These are phyloP conservation scores for Amaurobius ferox DNA, from an alignment of 2,888 invertebrate species.

Conservation along the genomic window DNA sequence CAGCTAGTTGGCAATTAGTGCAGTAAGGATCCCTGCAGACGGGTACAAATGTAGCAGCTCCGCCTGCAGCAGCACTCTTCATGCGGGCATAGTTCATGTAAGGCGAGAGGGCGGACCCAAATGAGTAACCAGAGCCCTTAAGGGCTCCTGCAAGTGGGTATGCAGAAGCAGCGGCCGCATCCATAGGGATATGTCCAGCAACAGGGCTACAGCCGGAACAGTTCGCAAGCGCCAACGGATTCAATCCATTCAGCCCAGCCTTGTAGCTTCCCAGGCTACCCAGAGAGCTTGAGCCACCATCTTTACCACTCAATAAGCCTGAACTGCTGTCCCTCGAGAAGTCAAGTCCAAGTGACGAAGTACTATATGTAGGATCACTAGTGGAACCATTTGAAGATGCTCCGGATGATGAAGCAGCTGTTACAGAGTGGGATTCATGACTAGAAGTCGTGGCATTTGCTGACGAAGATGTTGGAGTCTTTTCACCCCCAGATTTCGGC, in stretches of 20 bases:
- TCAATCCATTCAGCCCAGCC: constrained; percentile 77
- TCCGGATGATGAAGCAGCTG: constrained; percentile 27
- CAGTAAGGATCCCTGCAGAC: constrained; percentile 98
- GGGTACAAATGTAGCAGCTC: constrained; percentile 90
- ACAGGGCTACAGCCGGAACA: constrained; percentile 74
- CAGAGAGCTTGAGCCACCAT: constrained; percentile 29
- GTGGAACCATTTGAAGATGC: constrained; percentile 46
- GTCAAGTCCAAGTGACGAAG: constrained; percentile 65
- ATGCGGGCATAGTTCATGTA: constrained; percentile 94
- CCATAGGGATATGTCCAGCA: constrained; percentile 79
- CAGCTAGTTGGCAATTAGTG: constrained; percentile 94
- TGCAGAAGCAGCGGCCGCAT: constrained; percentile 73
- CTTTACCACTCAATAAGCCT: constrained; percentile 73
- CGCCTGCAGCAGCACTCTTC: constrained; percentile 93
- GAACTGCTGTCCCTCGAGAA: constrained; percentile 71
- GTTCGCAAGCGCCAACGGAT: constrained; percentile 72
- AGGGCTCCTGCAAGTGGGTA: constrained; percentile 72
- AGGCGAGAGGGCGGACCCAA: constrained; percentile 81
- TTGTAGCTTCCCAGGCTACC: constrained; percentile 76
- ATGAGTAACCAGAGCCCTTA: constrained; percentile 73
- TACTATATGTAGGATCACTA: constrained; percentile 70
- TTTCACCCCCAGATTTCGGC: constrained; percentile 61
- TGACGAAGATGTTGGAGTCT: constrained; percentile 66
- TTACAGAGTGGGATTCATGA: constrained; percentile 54
- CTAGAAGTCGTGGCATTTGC: constrained; percentile 37